Evolutionary conservation across 2,888 invertebrate genomes (phyloP).

Genomic region (Halictus ligatus): DNA sequence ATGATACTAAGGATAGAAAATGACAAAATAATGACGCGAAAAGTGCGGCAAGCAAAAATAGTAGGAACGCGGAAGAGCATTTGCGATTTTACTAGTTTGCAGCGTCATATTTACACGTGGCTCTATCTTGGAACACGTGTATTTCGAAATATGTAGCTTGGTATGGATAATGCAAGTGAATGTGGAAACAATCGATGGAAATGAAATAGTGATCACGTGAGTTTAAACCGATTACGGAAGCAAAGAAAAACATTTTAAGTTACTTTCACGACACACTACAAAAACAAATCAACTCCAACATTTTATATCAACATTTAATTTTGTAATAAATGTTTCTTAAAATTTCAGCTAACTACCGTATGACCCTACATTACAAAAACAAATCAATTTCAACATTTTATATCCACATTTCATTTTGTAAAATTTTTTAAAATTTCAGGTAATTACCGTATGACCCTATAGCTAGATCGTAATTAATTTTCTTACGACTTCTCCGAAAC

Average conservation of each 20-base stretch:
- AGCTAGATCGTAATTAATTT: no score
- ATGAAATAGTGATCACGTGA: neutral
- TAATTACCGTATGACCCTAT: no score
- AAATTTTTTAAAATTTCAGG: no score
- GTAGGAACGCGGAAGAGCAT: neutral
- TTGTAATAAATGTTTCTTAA: neutral
- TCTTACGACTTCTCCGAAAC: neutral
- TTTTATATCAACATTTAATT: neutral
- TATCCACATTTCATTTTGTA: no score
- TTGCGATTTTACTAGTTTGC: conserved; percentile 17
- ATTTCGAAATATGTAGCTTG: conserved; percentile 29
- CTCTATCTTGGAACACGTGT: conserved; percentile 16
- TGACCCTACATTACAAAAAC: no score
- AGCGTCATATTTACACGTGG: conserved; percentile 4
- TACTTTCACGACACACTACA: neutral
- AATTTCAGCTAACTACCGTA: neutral
- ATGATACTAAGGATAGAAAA: neutral
- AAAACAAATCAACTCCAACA: neutral
- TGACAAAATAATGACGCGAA: neutral
- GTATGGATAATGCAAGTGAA: conserved; percentile 8
- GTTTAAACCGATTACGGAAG: neutral
- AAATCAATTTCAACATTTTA: no score
- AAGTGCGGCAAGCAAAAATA: neutral
- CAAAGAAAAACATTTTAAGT: neutral
- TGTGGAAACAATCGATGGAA: conserved; percentile 11